Evolutionary conservation across 2,113 vertebrate species (phyloP).

Genomic region (Antechinus flavipes): DNA sequence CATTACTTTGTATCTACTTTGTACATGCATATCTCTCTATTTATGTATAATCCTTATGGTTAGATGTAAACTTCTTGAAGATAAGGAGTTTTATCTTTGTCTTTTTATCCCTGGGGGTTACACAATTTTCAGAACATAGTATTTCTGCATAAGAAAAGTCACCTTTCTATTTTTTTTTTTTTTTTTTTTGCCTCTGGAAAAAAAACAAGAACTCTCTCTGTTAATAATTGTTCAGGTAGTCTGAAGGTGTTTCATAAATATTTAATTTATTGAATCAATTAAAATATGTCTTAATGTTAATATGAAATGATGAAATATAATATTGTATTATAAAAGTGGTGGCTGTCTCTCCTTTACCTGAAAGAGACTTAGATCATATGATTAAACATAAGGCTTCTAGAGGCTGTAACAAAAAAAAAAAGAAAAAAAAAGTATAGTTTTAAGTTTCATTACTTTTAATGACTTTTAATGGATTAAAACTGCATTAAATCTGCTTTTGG

Average conservation of each 20-base stretch:
- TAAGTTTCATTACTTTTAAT: background rate
- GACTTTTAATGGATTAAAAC: background rate
- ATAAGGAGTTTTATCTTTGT: background rate
- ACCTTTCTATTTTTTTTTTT: background rate
- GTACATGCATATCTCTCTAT: background rate
- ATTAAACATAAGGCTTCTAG: background rate
- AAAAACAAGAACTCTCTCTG: background rate
- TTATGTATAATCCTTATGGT: background rate
- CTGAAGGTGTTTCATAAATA: background rate
- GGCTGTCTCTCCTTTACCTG: background rate
- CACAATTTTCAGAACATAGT: background rate
- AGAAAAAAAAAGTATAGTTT: background rate
- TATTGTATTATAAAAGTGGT: background rate
- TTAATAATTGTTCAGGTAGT: background rate
- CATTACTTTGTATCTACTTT: background rate
- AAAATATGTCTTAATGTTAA: background rate
- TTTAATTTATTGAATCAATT: background rate
- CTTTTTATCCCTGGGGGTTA: background rate
- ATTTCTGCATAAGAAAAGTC: background rate
- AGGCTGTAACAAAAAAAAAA: background rate
- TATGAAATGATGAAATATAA: background rate
- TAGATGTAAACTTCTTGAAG: too few species aligned
- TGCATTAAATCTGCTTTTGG: background rate
- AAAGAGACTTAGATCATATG: background rate
- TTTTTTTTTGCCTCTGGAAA: background rate